These are phyloP conservation scores for Autographa pulchrina DNA, from an alignment of 2,888 invertebrate species.

Conservation along the genomic window DNA sequence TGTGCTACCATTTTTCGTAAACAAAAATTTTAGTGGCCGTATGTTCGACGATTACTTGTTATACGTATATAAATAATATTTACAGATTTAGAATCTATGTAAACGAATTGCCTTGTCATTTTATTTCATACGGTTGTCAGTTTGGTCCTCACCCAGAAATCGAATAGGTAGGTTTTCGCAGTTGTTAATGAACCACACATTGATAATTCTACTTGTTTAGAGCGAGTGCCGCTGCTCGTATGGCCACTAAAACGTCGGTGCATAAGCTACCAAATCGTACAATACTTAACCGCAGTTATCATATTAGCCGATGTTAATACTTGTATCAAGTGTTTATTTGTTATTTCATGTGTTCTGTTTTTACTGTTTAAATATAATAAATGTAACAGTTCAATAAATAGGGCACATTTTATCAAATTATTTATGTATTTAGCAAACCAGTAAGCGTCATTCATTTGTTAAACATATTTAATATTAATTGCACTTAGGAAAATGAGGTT, in stretches of 20 bases:
- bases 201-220: background rate
- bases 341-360: slow-evolving; percentile 68
- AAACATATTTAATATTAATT: slow-evolving; percentile 75
- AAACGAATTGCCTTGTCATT: slow-evolving; percentile 1
- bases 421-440: slow-evolving; percentile 64
- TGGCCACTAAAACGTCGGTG: slow-evolving; percentile 1
- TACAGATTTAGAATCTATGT: background rate
- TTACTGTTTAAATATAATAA: slow-evolving; percentile 65
- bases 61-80: slow-evolving; percentile 1
- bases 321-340: slow-evolving; percentile 45
- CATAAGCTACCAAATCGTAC: slow-evolving; percentile 10
- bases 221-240: background rate
- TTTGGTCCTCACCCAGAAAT: background rate
- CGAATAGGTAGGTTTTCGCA: background rate
- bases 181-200: slow-evolving; percentile 6
- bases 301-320: slow-evolving; percentile 45
- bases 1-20: slow-evolving; percentile 24
- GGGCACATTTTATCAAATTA: slow-evolving; percentile 77
- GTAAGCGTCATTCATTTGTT: slow-evolving; percentile 79
- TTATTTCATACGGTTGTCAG: background rate
- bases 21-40: slow-evolving; percentile 3
- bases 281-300: slow-evolving; percentile 45
- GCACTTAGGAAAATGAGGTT: slow-evolving; percentile 89
- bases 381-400: slow-evolving; percentile 79
- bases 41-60: background rate